phyloP scores from a whole-genome alignment of 2,113 vertebrate genomes.

The Pteropus alecto region DNA sequence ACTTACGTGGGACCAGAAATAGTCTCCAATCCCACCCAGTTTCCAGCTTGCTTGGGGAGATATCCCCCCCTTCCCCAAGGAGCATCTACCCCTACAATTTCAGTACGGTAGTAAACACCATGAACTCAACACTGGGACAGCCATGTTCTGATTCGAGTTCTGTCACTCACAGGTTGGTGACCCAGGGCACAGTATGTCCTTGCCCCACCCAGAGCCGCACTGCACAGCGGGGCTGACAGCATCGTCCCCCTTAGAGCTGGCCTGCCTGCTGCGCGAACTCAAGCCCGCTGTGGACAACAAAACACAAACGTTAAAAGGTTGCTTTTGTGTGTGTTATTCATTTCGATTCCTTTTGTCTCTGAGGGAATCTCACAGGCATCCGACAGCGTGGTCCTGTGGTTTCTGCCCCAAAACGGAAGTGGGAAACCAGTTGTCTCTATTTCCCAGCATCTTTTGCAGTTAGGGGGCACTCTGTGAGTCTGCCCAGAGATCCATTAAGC shows the following conservation, averaged over 20 bases:
- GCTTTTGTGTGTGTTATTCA: background rate
- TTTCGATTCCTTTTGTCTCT: background rate
- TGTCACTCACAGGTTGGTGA: background rate
- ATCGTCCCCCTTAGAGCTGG: too few relatives aligned
- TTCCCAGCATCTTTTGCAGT: background rate
- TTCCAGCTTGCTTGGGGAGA: background rate
- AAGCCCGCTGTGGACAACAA: background rate
- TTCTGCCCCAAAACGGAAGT: background rate
- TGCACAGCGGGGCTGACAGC: background rate
- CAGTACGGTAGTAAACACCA: too few relatives aligned
- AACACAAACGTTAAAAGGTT: background rate
- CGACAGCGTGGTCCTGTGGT: fast-evolving
- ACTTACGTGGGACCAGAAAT: background rate
- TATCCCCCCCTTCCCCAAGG: background rate
- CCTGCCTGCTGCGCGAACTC: background rate
- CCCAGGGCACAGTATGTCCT: background rate
- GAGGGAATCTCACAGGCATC: background rate
- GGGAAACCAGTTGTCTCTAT: background rate
- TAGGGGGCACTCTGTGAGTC: background rate
- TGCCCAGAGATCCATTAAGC: background rate
- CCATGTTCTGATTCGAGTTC: background rate
- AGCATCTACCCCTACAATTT: background rate
- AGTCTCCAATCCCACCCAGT: background rate
- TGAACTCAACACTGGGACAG: background rate
- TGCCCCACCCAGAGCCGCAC: background rate